Base-by-base conservation (phyloP, 2,113 vertebrate species). In the Mugil cephalus region DNA sequence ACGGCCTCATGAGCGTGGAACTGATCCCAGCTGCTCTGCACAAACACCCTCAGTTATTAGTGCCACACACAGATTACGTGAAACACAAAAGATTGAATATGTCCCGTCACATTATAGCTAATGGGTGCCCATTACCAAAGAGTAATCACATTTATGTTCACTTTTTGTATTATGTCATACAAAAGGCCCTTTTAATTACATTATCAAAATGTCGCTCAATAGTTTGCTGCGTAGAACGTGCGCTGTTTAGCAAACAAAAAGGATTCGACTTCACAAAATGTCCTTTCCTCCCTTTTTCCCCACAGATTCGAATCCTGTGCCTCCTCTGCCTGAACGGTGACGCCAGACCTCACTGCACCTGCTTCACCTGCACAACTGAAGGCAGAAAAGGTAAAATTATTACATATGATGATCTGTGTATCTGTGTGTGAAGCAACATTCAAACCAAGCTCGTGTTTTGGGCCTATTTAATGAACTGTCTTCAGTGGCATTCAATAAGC, bases 11-110 rank as follows among this genome's bases (percentile, higher is more conserved):
- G 64, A 74, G 58, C 51, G 10, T 73, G 50, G 51, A 87, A 76
- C 59, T 63, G 65, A 85, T 69, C 34, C 62, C 84, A 77, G 63
- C 65, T 83, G 84, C 70, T 77, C 53, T 45, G 30, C 59, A 19
- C 11, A 50, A 54, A 61, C 65, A 42, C 21, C n/a, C 17, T 34
- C 14, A 42, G 1, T 46, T 61, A 50, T 48, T 21, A n/a, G 13
- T n/a, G 39, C 59, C 56, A 52, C 74, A 60, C 47, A 21, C 54
- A 36, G 39, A 39, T 54, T 15, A 58, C 47, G 15, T 6, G 42
- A 69, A 42, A 73, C 12, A 14, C 10, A 56, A 69, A 39, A 52
- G 35, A 43, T 50, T 36, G 35, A 53, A 56, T 60, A 52, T 14
- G 18, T 59, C 8, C 12, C 21, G 2, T 21, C 24, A 18, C 24